Percentiles rank a stretch among this genome's conserved stretches.
These are phyloP conservation scores for Rachycentron canadum DNA, from an alignment of 2,797 vertebrate genomes.

Conservation along the genomic window DNA sequence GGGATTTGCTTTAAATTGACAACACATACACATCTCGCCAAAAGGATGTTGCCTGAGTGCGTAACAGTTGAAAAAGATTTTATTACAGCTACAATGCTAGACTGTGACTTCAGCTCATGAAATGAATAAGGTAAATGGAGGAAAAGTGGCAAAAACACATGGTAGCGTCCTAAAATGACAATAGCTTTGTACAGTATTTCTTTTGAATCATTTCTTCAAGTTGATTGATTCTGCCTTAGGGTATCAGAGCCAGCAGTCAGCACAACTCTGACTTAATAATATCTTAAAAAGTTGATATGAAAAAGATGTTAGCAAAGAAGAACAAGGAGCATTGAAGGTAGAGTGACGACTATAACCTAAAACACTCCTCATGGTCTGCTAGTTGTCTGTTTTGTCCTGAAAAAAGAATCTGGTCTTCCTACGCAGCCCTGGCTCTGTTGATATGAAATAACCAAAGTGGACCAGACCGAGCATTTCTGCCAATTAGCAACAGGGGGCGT, in stretches of 20 bases:
- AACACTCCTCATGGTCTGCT: too few species aligned
- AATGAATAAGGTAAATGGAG: not conserved
- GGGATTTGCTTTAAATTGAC: slow-evolving; percentile 38
- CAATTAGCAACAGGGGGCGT: too few species aligned
- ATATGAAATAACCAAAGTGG: too few species aligned
- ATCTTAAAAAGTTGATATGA: not conserved
- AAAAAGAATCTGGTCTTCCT: too few species aligned
- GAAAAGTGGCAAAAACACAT: too few species aligned
- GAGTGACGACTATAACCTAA: too few species aligned
- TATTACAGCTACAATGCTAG: not conserved
- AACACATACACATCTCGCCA: not conserved
- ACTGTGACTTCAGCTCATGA: not conserved
- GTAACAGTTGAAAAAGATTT: not conserved
- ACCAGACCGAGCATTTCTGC: too few species aligned
- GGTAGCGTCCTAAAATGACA: not conserved
- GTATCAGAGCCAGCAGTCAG: too few species aligned
- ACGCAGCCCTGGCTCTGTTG: too few species aligned
- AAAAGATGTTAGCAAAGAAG: not conserved
- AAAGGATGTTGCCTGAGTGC: not conserved
- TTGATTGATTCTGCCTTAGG: not conserved
- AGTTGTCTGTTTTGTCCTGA: too few species aligned
- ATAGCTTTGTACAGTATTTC: not conserved
- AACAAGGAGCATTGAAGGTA: not conserved
- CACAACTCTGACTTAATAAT: not conserved
- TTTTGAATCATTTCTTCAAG: not conserved